Evolutionary conservation across 1,140 invertebrate genomes (phyloP), one percentile per base, ranked within the genome.

Genomic region (Penaeus indicus): DNA sequence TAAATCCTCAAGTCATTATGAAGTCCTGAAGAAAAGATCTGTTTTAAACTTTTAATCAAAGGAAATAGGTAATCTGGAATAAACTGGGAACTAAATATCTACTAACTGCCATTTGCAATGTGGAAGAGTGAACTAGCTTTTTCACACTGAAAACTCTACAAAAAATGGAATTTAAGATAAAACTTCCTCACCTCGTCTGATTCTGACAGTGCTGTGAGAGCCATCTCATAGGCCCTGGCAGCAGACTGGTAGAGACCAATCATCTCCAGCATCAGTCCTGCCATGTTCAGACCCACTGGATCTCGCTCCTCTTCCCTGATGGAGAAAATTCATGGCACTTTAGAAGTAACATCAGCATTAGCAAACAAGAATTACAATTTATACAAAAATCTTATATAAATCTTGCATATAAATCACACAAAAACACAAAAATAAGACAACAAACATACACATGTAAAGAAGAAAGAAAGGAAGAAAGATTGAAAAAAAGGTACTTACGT

Each of bases 191-290:
- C 86, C 81, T 81, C 16, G 5, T 61, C 84, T 63, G 80, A 79
- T 27, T 90, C 13, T 60, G 92, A 84, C 79, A 93, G 64, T 62
- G 95, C 90, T 86, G 93, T 90, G 21, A 96, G 92, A 47, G 96
- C 95, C 80, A 93, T 94, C 90, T 94, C 92, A 91, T 96, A 97
- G 75, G 95, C 94, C 88, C 94, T 92, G 38, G 93, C 92, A 19
- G 97, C 95, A 25, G 94, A 93, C 64, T 92, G 92, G 67, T 95
- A 94, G 21, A 97, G 93, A 64, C 95, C 95, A 92, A 96, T 94
- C 87, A 96, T 94, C 93, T 97, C 96, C 91, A 95, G 93, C 60
- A 98, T 92, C 67, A 97, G 94, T 64, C 97, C 97, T 72, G 96
- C 94, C 91, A 96, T 95, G 91, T 96, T 97, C 90, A 95, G 95